Conservation (phyloP, 2,113 vertebrate species). For the Notiomystis cincta region DNA sequence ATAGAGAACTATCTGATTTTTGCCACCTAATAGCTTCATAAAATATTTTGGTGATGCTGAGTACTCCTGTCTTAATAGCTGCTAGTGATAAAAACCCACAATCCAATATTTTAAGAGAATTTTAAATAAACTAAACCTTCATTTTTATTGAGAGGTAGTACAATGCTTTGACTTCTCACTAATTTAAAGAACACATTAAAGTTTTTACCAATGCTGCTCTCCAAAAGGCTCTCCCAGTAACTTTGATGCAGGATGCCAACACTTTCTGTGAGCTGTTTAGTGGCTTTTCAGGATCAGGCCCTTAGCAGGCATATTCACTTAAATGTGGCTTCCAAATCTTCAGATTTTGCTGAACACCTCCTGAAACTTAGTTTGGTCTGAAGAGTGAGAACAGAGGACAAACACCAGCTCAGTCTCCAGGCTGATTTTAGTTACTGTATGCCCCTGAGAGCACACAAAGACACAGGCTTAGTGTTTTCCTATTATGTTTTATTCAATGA, state of each 20-base stretch:
- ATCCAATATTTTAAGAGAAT: not conserved
- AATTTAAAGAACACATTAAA: not conserved
- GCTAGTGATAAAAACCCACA: not conserved
- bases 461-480: not conserved
- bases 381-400: not conserved
- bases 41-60: conserved; percentile 11
- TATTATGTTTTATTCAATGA: not conserved
- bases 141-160: not conserved
- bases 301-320: not conserved
- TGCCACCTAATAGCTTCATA: not conserved
- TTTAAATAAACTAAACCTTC: conserved; percentile 1
- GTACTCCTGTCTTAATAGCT: not conserved
- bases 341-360: not conserved
- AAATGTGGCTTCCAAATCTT: not conserved
- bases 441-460: not conserved
- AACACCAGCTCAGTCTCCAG: not conserved
- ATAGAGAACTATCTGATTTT: not conserved
- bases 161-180: not conserved
- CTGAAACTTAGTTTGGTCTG: not conserved
- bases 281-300: not conserved
- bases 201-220: not conserved
- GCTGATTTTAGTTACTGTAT: no score
- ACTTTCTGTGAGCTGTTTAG: not conserved
- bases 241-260: not conserved
- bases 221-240: not conserved